Evolutionary conservation across 2,888 invertebrate genomes (phyloP), one percentile per base, ranked within the genome.

Genomic region (Heliconius erato): DNA sequence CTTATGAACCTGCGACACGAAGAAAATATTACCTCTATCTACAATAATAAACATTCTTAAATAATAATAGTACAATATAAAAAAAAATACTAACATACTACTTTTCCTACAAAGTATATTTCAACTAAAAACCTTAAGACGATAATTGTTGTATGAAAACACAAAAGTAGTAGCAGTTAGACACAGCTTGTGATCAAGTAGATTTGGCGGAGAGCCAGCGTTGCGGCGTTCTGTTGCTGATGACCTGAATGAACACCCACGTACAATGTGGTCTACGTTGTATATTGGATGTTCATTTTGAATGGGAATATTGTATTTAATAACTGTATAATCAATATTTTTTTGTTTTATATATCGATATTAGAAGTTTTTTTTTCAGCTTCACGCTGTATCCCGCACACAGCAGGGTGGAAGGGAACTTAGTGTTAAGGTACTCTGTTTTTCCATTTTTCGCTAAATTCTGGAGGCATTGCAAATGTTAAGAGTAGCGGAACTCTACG

Each of bases 201-300:
- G 81, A 83, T 83, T 88, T 94, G 94, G 94, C 94, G 89, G 80
- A 59, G 79, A 89, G 93, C 94, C 94, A 89, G 85, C 87, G 87
- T 87, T 86, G 82, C 79, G 74, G 83, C 84, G 81, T 71, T 83
- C 80, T 82, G 76, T 84, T 63, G 81, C 79, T 82, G 81, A 83
- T 77, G 76, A 80, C 80, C 77, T 76, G 76, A 63, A 76, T 76
- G 63, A 76, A 40, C 59, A 35, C 59, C 76, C 63, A 16, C 76
- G 49, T 68, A 84, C 82, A 83, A 81, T 81, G 69, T 69, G n/a
- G 26, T 72, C 16, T 74, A 82, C 26, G 63, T 28, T 49, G 28
- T 49, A 78, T 23, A 68, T 6, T 35, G 23, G 68, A 85, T 83
- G 68, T 85, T 84, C 80, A 85, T 83, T 28, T 67, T 72, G 26